Evolutionary conservation across 2,113 vertebrate genomes (phyloP).

Genomic region (Menidia beryllina): DNA sequence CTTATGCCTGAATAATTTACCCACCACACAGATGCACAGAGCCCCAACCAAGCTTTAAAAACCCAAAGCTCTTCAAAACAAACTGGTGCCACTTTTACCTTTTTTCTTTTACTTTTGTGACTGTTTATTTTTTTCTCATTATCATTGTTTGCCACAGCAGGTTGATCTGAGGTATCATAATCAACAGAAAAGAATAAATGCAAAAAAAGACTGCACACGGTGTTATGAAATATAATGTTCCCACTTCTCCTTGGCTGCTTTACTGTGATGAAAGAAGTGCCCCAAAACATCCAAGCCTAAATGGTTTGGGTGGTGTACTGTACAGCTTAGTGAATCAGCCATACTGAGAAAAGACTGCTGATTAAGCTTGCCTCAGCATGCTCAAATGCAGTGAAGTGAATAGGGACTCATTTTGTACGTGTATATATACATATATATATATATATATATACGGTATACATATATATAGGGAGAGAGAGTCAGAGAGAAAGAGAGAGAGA

Average conservation of each 20-base stretch:
- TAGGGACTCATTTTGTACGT: not conserved
- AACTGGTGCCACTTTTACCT: not conserved
- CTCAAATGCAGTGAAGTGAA: constrained; percentile 3
- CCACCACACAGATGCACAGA: not conserved
- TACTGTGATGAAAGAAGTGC: constrained; percentile 40
- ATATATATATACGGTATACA: too few species aligned
- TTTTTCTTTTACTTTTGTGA: not conserved
- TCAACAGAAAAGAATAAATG: not conserved
- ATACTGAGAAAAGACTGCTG: constrained; percentile 38
- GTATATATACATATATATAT: too few species aligned
- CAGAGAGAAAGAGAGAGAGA: too few species aligned
- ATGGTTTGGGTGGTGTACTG: constrained; percentile 29
- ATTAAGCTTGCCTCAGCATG: constrained; percentile 50
- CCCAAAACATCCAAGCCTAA: constrained; percentile 39
- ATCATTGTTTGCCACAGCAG: not conserved
- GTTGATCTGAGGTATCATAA: not conserved
- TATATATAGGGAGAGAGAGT: not conserved
- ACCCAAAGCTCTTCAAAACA: not conserved
- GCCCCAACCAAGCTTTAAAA: not conserved
- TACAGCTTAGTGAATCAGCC: constrained; percentile 38
- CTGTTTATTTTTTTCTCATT: constrained; percentile 6
- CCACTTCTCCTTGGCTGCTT: constrained; percentile 30
- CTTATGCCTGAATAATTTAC: constrained; percentile 21
- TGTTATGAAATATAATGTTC: not conserved
- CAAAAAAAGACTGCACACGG: not conserved